phyloP scores from a whole-genome alignment of 2,113 vertebrate genomes.

The Gulo gulo region DNA sequence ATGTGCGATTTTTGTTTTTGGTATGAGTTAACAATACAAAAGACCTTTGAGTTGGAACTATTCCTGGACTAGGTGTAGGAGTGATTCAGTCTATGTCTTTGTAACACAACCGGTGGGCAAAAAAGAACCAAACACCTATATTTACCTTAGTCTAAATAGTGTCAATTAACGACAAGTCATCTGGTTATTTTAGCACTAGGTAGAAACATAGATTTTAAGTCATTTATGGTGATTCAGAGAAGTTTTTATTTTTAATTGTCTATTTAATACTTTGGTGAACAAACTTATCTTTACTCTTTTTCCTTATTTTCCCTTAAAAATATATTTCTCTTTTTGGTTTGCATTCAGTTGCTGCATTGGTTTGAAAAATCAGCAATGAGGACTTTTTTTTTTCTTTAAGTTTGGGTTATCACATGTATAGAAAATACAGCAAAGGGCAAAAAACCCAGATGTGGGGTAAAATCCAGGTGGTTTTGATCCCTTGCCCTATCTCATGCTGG shows the following conservation, averaged over 20 bases:
- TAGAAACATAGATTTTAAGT: constrained; percentile 41
- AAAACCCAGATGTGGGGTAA: not conserved
- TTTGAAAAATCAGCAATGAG: not conserved
- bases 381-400: not conserved
- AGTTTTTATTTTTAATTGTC: not conserved
- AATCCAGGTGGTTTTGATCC: not conserved
- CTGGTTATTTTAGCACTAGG: constrained; percentile 47
- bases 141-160: constrained; percentile 54
- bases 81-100: constrained; percentile 31
- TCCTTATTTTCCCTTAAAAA: not conserved
- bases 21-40: constrained; percentile 38
- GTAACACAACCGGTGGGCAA: not conserved
- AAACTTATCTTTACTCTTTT: constrained; percentile 6
- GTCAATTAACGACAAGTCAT: constrained; percentile 4
- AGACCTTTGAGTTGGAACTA: constrained; percentile 53
- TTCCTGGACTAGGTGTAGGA: constrained; percentile 43
- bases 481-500: not conserved
- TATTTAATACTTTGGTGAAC: not conserved
- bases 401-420: not conserved
- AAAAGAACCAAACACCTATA: not conserved
- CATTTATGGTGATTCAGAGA: constrained; percentile 32
- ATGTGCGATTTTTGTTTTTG: constrained; percentile 51
- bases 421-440: not conserved
- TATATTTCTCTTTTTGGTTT: constrained; percentile 12
- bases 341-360: not conserved